phyloP scores from a whole-genome alignment of 2,888 invertebrate species.

The Spialia ferax region DNA sequence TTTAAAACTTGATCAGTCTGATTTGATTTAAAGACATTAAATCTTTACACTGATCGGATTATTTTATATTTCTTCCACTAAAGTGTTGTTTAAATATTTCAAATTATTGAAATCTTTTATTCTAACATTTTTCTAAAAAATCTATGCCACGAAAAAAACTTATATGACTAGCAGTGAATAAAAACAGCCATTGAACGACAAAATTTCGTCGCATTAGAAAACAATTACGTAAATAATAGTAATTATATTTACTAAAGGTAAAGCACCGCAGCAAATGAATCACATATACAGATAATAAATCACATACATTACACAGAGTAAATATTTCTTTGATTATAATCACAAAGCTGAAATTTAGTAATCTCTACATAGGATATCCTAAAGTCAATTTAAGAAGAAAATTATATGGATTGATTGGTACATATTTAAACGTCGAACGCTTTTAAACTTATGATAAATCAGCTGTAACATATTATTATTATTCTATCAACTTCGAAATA shows the following conservation, averaged over 20 bases:
- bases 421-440: too few species aligned
- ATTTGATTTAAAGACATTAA: too few species aligned
- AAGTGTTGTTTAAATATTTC: too few species aligned
- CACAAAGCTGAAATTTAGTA: not conserved
- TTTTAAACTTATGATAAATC: too few species aligned
- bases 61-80: too few species aligned
- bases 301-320: not conserved
- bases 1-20: too few species aligned
- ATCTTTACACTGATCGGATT: too few species aligned
- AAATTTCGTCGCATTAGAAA: slow-evolving; percentile 22
- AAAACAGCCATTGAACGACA: slow-evolving; percentile 33
- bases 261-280: slow-evolving; percentile 30
- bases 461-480: not conserved
- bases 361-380: not conserved
- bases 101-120: too few species aligned
- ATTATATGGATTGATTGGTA: too few species aligned
- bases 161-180: slow-evolving; percentile 40
- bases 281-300: slow-evolving; percentile 11
- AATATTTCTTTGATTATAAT: not conserved
- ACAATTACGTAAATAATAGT: slow-evolving; percentile 6
- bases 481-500: not conserved
- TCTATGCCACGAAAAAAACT: slow-evolving; percentile 14
- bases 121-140: not conserved
- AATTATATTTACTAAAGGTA: not conserved
- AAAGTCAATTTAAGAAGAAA: too few species aligned